Base-by-base conservation (phyloP, 1,140 invertebrate species). In the Trichogramma pretiosum region DNA sequence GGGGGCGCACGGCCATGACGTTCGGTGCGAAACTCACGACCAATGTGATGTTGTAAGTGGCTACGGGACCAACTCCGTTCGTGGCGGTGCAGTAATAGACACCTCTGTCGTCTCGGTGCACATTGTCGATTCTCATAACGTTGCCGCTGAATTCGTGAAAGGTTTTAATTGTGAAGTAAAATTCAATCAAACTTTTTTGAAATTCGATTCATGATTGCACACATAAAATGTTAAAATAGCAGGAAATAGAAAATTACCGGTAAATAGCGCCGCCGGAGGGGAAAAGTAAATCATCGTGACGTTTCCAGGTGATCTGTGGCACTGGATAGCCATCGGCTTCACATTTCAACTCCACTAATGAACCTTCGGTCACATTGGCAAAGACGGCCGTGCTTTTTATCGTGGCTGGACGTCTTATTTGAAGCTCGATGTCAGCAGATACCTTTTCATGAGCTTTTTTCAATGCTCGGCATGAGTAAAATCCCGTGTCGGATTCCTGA, bases 401-500 rank as follows among this genome's bases (percentile, higher is more conserved):
- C 7, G 41, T 33, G 1, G 50, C 39, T 16, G 50, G 38, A 16
- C 50, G 37, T 3, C 45, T 32, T 33, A 52, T 52, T 34, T 52
- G 44, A 23, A 52, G 45, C 34, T 52, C 44, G 1, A 47, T 40
- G 2, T 47, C 40, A 13, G 42, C 30, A 17, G 43, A 21, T n/a
- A 46, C 24, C 39, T 38, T 47, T 23, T 46, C 19, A 16, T 17
- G 30, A 10, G 47, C 32, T 4, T 21, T 23, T 5, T 43, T 33
- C 13, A 52, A 36, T 8, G 47, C 34, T 8, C 47, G 39, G n/a
- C 50, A 52, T 23, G 37, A 39, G 17, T 52, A 52, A 16, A 42
- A 52, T 4, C 50, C 50, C 10, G 50, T 52, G 22, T 52, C 50
- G 22, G 32, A 17, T 30, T 52, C 50, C 28, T 42, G 38, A n/a